Base-by-base conservation (phyloP, 1,140 invertebrate species). In the Psilanteris sp. region DNA sequence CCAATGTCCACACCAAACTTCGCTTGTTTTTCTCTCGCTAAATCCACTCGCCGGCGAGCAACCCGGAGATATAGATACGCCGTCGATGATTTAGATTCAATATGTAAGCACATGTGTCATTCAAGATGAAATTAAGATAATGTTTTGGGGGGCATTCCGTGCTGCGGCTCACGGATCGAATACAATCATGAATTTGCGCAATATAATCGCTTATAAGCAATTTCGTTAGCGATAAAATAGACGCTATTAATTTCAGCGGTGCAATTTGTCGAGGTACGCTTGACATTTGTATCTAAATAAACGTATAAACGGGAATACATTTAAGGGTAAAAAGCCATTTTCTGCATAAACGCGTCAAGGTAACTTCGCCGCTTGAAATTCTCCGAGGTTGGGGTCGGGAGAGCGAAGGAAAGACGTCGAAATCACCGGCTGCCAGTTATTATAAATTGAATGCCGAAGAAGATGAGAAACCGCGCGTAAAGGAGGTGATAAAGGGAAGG, bases 391-490 rank as follows among this genome's bases (percentile, higher is more conserved):
- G 61, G 66, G 20, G 20, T 36, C 4, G 16, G 27, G 39, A 7
- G 8, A 7, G 8, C 43, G 50, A 36, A 18, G 44, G 50, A 36
- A 43, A 77, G 70, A 74, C 55, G 61, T 57, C 62, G 71, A 75
- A 79, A 81, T 81, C 81, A 79, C 80, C 80, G 77, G 77, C 81
- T 81, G 81, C 77, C 78, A 78, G 78, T 83, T 83, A 83, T 81
- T 83, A 83, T 81, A 83, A 83, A 83, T 81, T 80, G 81, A 83
- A 83, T 83, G 79, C 78, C 79, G 80, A 80, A 80, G 80, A 80
- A 80, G 79, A 83, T 83, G 79, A 81, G 80, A 79, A 81, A 79
- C 68, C 76, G 71, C 73, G 76, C 64, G 75, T 54, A 70, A 79
- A 79, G 44, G 54, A 70, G 73, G 59, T 54, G 76, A 78, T 79